phyloP scores from a whole-genome alignment of 64 coral and sea anemone species.

The Porites lutea region DNA sequence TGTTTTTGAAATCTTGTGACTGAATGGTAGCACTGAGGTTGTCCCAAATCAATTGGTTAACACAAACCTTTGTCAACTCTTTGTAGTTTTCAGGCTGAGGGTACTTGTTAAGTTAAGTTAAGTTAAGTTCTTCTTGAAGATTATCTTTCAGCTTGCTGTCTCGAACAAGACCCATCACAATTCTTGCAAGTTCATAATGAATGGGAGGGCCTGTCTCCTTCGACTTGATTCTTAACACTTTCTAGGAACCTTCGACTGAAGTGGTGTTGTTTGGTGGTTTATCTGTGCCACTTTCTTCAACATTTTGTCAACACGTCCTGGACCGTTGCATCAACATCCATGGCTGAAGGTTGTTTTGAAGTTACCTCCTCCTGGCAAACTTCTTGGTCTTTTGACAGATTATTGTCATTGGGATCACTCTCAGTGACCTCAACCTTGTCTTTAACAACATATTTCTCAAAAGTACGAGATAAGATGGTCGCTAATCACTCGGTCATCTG shows the following conservation, averaged over 20 bases:
- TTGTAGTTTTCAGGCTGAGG: conserved; percentile 21
- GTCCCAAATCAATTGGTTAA: conserved; percentile 33
- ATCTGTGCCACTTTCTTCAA: no score
- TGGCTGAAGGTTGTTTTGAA: no score
- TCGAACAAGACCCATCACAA: conserved; percentile 3
- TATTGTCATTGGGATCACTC: background rate
- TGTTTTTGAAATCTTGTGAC: conserved; percentile 26
- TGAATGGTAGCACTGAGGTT: background rate
- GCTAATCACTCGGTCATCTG: background rate
- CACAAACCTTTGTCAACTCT: background rate
- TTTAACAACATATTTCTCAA: conserved; percentile 1
- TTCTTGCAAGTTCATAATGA: conserved; percentile 24
- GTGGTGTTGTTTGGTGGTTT: no score
- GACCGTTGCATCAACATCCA: no score
- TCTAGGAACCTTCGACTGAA: no score
- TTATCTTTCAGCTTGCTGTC: conserved; percentile 15
- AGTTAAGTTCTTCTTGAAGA: conserved; percentile 12
- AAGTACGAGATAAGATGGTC: background rate
- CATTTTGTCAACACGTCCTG: no score
- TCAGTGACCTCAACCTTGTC: background rate
- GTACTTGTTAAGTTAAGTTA: conserved; percentile 22
- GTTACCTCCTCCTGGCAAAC: no score
- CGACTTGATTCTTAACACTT: background rate
- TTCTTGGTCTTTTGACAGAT: background rate
- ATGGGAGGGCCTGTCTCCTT: conserved; percentile 19